These are phyloP conservation scores for Lampris megalopsis DNA, from an alignment of 2,113 vertebrate genomes.

Conservation along the genomic window DNA sequence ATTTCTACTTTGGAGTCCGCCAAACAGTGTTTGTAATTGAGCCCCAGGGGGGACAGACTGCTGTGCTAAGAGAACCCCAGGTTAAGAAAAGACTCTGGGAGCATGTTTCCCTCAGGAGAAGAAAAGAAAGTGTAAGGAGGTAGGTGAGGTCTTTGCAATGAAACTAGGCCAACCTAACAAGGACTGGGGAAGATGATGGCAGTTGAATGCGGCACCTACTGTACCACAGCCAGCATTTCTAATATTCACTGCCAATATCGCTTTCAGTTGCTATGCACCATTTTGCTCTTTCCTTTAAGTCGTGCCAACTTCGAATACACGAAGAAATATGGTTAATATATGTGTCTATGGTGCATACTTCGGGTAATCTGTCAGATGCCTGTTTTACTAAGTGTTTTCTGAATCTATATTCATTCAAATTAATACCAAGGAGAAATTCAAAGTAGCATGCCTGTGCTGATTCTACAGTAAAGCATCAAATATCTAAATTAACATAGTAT, in stretches of 20 bases:
- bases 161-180: conserved; percentile 78
- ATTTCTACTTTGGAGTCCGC: conserved; percentile 29
- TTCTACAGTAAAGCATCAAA: neutral
- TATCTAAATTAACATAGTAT: neutral
- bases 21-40: conserved; percentile 64
- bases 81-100: conserved; percentile 65
- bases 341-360: neutral
- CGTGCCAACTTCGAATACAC: conserved; percentile 35
- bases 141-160: conserved; percentile 59
- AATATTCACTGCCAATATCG: conserved; percentile 54
- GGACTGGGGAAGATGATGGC: conserved; percentile 64
- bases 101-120: conserved; percentile 49
- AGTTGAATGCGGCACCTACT: conserved; percentile 44
- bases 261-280: conserved; percentile 67
- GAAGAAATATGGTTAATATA: conserved; percentile 27
- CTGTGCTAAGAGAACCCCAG: conserved; percentile 42
- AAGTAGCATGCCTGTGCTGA: neutral
- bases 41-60: conserved; percentile 53
- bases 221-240: conserved; percentile 50
- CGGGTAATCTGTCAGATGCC: conserved; percentile 3
- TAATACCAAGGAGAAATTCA: neutral
- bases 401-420: conserved; percentile 5
- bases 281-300: conserved; percentile 56
- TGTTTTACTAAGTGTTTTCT: conserved; percentile 7
- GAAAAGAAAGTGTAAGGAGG: conserved; percentile 59